Evolutionary conservation across 2,888 invertebrate species (phyloP).

Genomic region (Lasioglossum vierecki): DNA sequence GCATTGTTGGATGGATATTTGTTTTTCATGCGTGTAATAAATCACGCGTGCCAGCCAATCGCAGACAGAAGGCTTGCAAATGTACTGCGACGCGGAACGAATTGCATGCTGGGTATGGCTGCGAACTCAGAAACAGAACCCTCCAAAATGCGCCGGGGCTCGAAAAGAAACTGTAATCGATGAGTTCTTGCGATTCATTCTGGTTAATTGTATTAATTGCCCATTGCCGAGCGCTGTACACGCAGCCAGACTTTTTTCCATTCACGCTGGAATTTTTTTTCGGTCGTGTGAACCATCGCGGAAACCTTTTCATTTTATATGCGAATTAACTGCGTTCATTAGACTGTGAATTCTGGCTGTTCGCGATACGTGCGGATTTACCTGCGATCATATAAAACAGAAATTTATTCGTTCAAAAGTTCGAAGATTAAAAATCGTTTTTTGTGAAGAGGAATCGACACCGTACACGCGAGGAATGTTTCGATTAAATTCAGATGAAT

Average conservation of each 20-base stretch:
- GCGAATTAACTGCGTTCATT: neutral
- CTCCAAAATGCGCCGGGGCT: constrained; percentile 23
- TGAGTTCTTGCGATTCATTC: neutral
- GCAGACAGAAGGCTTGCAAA: constrained; percentile 58
- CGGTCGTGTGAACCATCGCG: neutral
- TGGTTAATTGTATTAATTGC: constrained; percentile 34
- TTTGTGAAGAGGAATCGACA: neutral
- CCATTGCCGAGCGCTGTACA: neutral
- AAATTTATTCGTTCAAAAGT: neutral
- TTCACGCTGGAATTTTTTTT: neutral
- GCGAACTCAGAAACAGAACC: constrained; percentile 26
- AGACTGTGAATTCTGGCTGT: neutral
- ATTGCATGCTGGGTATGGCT: constrained; percentile 47
- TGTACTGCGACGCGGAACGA: constrained; percentile 55
- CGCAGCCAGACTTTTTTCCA: neutral
- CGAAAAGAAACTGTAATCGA: constrained; percentile 23
- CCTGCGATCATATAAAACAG: neutral
- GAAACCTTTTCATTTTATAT: neutral
- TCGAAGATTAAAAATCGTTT: neutral
- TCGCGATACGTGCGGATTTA: too few relatives aligned
- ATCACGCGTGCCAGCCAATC: constrained; percentile 62
- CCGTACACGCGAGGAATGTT: too few relatives aligned
- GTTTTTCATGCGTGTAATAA: constrained; percentile 58
- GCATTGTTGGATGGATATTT: constrained; percentile 48
- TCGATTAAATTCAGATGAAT: too few relatives aligned